Conservation (phyloP, 2,888 invertebrate species). For the Endotricha flammealis region DNA sequence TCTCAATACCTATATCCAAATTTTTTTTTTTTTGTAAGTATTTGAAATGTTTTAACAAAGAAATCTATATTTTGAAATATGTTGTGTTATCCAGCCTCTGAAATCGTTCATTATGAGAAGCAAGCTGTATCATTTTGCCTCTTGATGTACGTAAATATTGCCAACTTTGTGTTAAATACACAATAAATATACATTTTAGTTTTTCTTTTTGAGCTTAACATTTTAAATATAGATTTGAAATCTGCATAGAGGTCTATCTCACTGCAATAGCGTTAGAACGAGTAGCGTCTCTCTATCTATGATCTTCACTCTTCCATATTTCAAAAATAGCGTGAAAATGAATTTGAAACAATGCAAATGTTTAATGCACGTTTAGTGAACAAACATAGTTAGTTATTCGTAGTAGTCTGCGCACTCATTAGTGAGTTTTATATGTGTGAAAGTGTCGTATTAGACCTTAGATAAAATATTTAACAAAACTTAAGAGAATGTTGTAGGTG, state of each 20-base stretch:
- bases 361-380: conserved; percentile 67
- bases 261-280: conserved; percentile 48
- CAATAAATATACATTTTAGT: conserved; percentile 34
- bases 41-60: too few species aligned
- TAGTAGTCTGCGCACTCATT: conserved; percentile 57
- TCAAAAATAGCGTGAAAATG: conserved; percentile 47
- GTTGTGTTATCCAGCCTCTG: too few species aligned
- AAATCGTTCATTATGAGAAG: too few species aligned
- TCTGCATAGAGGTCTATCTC: conserved; percentile 36
- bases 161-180: too few species aligned
- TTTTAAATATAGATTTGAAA: conserved; percentile 15
- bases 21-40: too few species aligned
- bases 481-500: conserved; percentile 66
- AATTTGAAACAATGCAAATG: conserved; percentile 37
- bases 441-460: conserved; percentile 46
- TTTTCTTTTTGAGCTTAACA: conserved; percentile 17
- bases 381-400: conserved; percentile 44
- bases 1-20: too few species aligned
- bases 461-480: conserved; percentile 34
- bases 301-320: conserved; percentile 77
- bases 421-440: conserved; percentile 60
- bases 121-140: too few species aligned
- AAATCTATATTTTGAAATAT: too few species aligned
- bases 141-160: too few species aligned
- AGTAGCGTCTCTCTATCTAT: conserved; percentile 47